Evolutionary conservation across 2,113 vertebrate species (phyloP).

Genomic region (Monopterus albus): DNA sequence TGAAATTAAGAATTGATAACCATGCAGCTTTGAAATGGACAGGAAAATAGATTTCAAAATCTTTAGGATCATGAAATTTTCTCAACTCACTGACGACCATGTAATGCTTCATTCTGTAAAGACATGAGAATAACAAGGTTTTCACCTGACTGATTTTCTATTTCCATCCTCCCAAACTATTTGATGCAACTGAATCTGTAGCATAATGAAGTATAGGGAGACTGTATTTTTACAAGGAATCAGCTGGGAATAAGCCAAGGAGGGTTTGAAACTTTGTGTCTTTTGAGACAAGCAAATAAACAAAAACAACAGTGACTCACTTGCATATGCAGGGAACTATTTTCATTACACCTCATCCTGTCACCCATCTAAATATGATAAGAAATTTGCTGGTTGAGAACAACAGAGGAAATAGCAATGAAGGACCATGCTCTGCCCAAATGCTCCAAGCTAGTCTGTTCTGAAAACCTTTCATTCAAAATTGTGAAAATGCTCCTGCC

Average conservation of each 20-base stretch:
- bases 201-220: constrained; percentile 35
- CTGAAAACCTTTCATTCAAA: constrained; percentile 25
- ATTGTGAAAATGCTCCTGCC: background rate
- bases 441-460: constrained; percentile 9
- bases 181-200: constrained; percentile 35
- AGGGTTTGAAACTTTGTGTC: constrained; percentile 56
- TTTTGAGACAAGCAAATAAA: constrained; percentile 48
- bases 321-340: constrained; percentile 39
- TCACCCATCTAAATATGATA: constrained; percentile 38
- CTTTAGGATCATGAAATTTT: constrained; percentile 16
- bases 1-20: constrained; percentile 24
- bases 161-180: constrained; percentile 54
- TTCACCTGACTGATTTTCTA: constrained; percentile 65
- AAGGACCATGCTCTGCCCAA: constrained; percentile 48
- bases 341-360: constrained; percentile 48
- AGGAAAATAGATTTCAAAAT: constrained; percentile 32
- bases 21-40: constrained; percentile 29
- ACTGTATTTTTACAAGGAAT: constrained; percentile 39
- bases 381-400: constrained; percentile 22
- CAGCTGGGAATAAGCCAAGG: constrained; percentile 61
- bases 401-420: constrained; percentile 19
- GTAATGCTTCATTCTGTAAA: constrained; percentile 44
- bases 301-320: constrained; percentile 56
- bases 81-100: constrained; percentile 10
- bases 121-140: constrained; percentile 49